These are phyloP conservation scores for Amblyopsis rosae DNA, from an alignment of 2,113 vertebrate species.

Conservation along the genomic window DNA sequence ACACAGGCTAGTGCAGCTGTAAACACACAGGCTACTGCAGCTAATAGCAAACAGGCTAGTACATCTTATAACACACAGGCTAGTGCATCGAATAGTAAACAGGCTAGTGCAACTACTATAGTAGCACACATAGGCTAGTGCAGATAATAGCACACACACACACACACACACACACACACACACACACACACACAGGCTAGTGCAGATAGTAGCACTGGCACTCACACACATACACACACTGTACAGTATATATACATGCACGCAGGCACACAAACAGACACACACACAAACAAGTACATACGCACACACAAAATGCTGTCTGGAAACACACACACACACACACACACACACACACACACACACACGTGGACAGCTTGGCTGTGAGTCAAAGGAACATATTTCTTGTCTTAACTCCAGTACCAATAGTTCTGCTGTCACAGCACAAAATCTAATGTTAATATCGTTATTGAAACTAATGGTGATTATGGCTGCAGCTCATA, in stretches of 20 bases:
- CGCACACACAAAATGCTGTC: slow-evolving; percentile 11
- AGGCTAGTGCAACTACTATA: too few species aligned
- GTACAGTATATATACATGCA: not conserved
- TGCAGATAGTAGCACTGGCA: not conserved
- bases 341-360: slow-evolving; percentile 15
- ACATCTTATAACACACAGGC: too few species aligned
- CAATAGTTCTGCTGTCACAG: slow-evolving; percentile 58
- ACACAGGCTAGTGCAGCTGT: too few species aligned
- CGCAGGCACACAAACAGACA: slow-evolving; percentile 9
- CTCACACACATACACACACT: not conserved
- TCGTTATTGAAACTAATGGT: slow-evolving; percentile 72
- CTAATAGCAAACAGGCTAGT: too few species aligned
- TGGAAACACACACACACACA: slow-evolving; percentile 5
- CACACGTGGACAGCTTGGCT: slow-evolving; percentile 42
- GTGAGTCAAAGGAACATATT: slow-evolving; percentile 42
- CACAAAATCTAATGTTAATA: slow-evolving; percentile 64
- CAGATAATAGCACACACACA: slow-evolving; percentile 1
- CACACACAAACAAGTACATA: not conserved
- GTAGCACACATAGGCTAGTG: too few species aligned
- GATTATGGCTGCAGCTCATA: slow-evolving; percentile 57
- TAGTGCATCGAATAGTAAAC: too few species aligned
- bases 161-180: not conserved
- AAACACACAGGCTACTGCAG: too few species aligned
- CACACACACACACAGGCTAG: not conserved
- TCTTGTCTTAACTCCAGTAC: slow-evolving; percentile 56